These are phyloP conservation scores for Rhagoletis pomonella DNA, from an alignment of 1,140 invertebrate species.

Conservation along the genomic window DNA sequence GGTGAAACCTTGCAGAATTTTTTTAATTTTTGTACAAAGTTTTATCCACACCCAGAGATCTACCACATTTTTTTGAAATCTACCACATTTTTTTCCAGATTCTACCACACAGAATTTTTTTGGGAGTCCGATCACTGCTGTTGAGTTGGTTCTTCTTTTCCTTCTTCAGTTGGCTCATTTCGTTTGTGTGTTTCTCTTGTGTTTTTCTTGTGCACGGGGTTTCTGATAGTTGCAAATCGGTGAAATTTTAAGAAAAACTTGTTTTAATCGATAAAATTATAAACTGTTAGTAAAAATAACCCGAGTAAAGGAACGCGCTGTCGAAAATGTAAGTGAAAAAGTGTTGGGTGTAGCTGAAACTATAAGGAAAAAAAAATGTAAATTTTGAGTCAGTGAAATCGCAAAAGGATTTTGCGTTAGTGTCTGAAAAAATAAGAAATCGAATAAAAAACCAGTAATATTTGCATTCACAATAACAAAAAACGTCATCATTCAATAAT, in stretches of 20 bases:
- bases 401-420: not conserved
- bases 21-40: too few species aligned
- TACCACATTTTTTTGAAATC: too few species aligned
- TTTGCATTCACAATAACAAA: too few species aligned
- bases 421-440: not conserved
- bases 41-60: too few species aligned
- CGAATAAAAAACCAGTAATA: not conserved
- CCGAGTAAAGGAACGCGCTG: not conserved
- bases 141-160: constrained; percentile 11
- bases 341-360: not conserved
- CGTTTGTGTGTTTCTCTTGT: constrained; percentile 30
- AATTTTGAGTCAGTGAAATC: too few species aligned
- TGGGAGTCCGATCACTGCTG: not conserved
- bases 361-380: not conserved
- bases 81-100: too few species aligned
- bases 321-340: constrained; percentile 1
- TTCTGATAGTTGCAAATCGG: not conserved
- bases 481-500: not conserved
- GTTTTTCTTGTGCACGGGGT: not conserved
- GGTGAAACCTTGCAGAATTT: too few species aligned
- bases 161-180: constrained; percentile 39
- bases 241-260: constrained; percentile 34
- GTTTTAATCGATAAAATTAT: not conserved
- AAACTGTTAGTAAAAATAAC: not conserved
- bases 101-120: too few species aligned